Conservation (phyloP, 2,113 vertebrate species). For the Melierax canorus region DNA sequence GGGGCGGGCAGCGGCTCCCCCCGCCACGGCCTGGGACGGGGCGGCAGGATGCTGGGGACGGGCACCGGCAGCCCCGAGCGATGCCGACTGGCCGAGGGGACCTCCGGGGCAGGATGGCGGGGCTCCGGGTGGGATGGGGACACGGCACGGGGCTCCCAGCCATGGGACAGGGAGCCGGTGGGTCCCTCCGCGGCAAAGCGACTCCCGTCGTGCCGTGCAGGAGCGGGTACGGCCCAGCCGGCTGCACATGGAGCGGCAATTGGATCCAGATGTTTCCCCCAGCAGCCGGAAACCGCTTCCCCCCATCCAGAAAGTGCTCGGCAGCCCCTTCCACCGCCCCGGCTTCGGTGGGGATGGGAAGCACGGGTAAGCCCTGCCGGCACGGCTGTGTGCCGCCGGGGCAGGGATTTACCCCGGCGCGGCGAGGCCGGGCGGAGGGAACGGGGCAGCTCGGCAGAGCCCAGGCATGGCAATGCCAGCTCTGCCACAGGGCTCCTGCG, state of each 20-base stretch:
- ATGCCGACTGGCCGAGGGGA: not conserved
- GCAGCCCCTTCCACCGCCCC: not conserved
- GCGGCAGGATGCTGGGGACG: not conserved
- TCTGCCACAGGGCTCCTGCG: accelerated
- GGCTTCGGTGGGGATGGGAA: not conserved
- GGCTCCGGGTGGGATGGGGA: not conserved
- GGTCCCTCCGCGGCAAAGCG: not conserved
- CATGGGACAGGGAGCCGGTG: accelerated
- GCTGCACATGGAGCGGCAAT: not conserved
- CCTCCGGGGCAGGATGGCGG: not conserved
- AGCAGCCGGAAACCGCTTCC: not conserved
- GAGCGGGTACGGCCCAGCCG: accelerated
- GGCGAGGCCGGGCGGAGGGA: not conserved
- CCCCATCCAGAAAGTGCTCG: not conserved
- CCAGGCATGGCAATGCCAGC: not conserved
- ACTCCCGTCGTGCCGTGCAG: accelerated
- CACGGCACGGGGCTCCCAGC: accelerated
- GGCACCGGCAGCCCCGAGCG: not conserved
- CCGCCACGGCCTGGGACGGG: not conserved
- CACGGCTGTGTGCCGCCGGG: accelerated
- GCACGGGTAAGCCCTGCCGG: not conserved
- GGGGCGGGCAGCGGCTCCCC: not conserved
- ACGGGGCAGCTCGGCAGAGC: not conserved
- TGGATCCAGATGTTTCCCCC: conserved; percentile 50
- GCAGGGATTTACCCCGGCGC: accelerated